Percentiles rank a stretch among this genome's conserved stretches.
phyloP scores from a whole-genome alignment of 1,140 invertebrate species.

The Daktulosphaira vitifoliae region DNA sequence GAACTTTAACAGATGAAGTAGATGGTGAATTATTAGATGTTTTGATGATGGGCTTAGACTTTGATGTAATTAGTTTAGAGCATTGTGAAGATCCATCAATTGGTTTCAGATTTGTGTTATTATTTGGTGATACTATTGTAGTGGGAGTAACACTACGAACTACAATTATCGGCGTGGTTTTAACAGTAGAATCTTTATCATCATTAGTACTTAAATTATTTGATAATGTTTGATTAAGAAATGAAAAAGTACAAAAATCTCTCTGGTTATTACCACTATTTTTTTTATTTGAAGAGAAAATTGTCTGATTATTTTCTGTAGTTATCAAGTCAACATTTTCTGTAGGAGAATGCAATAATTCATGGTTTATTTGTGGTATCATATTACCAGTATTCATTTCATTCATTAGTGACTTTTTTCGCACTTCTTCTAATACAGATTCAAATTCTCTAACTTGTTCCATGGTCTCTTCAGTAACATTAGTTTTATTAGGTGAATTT shows the following conservation, averaged over 20 bases:
- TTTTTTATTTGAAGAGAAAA: conserved; percentile 1
- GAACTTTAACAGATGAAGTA: conserved; percentile 37
- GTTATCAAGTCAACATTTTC: conserved; percentile 26
- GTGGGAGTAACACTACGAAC: conserved; percentile 9
- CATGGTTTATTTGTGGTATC: conserved; percentile 33
- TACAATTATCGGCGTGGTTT: not conserved
- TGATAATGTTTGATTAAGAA: conserved; percentile 19
- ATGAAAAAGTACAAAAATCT: conserved; percentile 22
- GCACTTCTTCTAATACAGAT: conserved; percentile 66
- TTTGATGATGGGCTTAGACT: conserved; percentile 11
- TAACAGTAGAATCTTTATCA: not conserved
- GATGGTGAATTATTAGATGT: conserved; percentile 41
- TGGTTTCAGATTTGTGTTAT: not conserved
- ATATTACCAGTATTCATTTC: conserved; percentile 49
- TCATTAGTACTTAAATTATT: not conserved
- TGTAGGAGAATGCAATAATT: conserved; percentile 15
- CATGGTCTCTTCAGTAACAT: conserved; percentile 51
- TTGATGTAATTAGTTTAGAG: conserved; percentile 1
- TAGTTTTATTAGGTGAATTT: not conserved
- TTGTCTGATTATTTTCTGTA: conserved; percentile 3
- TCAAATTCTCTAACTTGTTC: conserved; percentile 73
- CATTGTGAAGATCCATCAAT: conserved; percentile 4
- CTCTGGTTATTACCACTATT: not conserved
- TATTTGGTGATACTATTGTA: not conserved
- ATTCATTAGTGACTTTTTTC: conserved; percentile 46